Percentiles rank a stretch among this genome's conserved stretches.
These are phyloP conservation scores for Martes martes DNA, from an alignment of 2,113 vertebrate genomes.

Conservation along the genomic window DNA sequence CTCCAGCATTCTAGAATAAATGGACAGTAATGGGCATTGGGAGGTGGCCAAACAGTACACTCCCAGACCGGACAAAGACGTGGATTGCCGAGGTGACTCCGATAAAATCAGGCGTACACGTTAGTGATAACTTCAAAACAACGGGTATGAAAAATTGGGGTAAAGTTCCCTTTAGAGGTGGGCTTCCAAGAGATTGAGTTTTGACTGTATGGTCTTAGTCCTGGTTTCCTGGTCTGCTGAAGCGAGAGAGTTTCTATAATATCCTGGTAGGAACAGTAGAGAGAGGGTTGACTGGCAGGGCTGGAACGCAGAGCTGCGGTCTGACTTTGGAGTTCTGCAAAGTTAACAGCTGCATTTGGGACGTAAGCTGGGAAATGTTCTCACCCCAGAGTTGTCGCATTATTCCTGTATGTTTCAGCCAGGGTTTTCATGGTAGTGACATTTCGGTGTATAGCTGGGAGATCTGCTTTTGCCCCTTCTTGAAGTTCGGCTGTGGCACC, in stretches of 20 bases:
- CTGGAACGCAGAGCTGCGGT: neutral
- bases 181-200: neutral
- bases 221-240: neutral
- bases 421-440: fast-evolving
- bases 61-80: neutral
- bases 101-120: neutral
- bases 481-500: neutral
- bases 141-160: neutral
- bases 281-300: neutral
- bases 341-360: fast-evolving
- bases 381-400: fast-evolving
- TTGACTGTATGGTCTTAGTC: neutral
- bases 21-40: neutral
- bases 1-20: neutral
- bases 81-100: neutral
- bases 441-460: neutral
- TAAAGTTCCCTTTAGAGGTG: neutral
- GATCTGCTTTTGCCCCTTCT: neutral
- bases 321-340: neutral
- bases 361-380: neutral
- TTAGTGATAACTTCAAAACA: neutral
- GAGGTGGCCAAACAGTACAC: fast-evolving
- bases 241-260: neutral
- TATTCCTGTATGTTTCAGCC: neutral
- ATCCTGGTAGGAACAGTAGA: neutral